A percentile compares a stretch with the other conserved stretches of the same genome.
Evolutionary conservation across 2,113 vertebrate species (phyloP).

Genomic region (Osmerus eperlanus): DNA sequence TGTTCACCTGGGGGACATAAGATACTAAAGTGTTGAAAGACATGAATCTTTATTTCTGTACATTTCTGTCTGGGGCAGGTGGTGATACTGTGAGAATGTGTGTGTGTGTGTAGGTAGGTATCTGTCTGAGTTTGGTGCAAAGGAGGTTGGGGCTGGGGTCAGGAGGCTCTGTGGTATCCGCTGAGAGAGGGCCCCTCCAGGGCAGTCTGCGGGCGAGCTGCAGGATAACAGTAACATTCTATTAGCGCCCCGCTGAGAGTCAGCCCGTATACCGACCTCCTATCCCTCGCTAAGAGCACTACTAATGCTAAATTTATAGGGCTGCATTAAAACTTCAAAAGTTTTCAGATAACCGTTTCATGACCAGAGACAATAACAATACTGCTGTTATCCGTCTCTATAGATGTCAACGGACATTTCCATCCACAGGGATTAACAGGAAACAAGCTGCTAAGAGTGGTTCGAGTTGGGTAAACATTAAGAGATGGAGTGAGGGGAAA

Average conservation of each 20-base stretch:
- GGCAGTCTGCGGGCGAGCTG: conserved; percentile 42
- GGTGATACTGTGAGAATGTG: too few relatives aligned
- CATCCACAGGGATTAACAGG: neutral
- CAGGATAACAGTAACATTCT: conserved; percentile 37
- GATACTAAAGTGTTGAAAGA: too few relatives aligned
- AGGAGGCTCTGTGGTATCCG: conserved; percentile 18
- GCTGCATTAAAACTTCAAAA: conserved; percentile 43
- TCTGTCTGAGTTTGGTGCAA: conserved; percentile 7
- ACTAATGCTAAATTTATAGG: conserved; percentile 49
- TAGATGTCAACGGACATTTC: conserved; percentile 19
- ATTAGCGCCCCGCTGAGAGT: conserved; percentile 27
- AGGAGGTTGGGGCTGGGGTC: neutral
- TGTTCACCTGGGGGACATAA: too few relatives aligned
- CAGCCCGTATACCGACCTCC: conserved; percentile 11
- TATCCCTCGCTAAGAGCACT: conserved; percentile 27
- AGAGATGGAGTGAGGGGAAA: neutral
- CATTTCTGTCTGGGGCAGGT: too few relatives aligned
- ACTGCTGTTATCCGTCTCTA: neutral
- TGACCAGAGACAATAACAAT: conserved; percentile 11
- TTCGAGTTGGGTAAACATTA: neutral
- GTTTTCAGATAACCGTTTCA: conserved; percentile 13
- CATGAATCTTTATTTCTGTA: too few relatives aligned
- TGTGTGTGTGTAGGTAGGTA: conserved; percentile 2
- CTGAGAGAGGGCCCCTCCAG: conserved; percentile 26
- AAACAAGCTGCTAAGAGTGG: conserved; percentile 10